phyloP scores from a whole-genome alignment of 2,113 vertebrate species.

The Prionailurus viverrinus region DNA sequence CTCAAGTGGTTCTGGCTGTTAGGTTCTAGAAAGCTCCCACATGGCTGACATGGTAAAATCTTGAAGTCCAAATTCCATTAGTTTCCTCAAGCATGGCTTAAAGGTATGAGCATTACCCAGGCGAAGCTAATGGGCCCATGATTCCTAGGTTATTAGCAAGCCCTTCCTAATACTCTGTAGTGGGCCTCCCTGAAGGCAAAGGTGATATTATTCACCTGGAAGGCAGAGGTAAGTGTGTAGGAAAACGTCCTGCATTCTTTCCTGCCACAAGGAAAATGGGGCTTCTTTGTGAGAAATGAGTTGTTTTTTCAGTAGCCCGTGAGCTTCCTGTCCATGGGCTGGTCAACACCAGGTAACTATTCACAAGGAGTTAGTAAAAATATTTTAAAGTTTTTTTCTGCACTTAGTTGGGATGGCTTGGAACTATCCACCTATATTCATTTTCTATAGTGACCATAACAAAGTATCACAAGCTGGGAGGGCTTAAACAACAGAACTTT shows the following conservation, averaged over 20 bases:
- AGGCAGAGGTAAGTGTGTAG: background rate
- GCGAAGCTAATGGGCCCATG: background rate
- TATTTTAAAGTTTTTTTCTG: background rate
- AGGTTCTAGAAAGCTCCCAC: background rate
- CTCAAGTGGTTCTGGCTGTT: background rate
- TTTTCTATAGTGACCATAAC: background rate
- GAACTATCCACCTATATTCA: background rate
- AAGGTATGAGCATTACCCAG: background rate
- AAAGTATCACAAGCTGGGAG: background rate
- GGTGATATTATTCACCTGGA: background rate
- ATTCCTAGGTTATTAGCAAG: constrained; percentile 5
- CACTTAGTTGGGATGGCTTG: background rate
- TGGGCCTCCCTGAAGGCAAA: background rate
- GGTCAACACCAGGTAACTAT: background rate
- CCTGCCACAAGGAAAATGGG: background rate
- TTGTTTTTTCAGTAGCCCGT: background rate
- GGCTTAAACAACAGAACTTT: background rate
- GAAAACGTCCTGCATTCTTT: background rate
- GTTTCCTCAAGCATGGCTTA: constrained; percentile 22
- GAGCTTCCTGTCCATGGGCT: background rate
- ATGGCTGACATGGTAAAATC: background rate
- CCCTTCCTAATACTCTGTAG: background rate
- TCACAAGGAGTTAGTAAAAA: background rate
- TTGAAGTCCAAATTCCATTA: background rate
- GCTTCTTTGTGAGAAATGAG: background rate